phyloP scores from a whole-genome alignment of 2,888 invertebrate genomes.

The Priapulus caudatus region DNA sequence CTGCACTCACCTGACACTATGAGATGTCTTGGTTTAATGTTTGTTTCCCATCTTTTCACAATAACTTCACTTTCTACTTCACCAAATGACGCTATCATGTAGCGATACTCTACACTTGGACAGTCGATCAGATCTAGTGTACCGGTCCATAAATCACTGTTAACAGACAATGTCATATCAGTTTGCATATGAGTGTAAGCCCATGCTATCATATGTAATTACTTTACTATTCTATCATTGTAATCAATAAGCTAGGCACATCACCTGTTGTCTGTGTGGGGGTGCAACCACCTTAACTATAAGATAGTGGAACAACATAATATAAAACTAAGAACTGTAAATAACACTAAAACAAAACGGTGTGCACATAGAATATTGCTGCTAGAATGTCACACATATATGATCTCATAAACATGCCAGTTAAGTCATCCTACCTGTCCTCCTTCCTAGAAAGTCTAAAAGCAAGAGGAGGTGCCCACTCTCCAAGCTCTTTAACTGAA shows the following conservation, averaged over 20 bases:
- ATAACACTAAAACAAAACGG: neutral
- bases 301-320: too few relatives aligned
- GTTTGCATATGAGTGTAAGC: conserved; percentile 4
- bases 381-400: neutral
- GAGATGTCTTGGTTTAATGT: conserved; percentile 49
- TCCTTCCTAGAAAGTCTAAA: conserved; percentile 42
- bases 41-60: conserved; percentile 69
- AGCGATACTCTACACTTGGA: conserved; percentile 54
- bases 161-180: conserved; percentile 5
- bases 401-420: conserved; percentile 1
- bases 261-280: too few relatives aligned
- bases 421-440: conserved; percentile 10
- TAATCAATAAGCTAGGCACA: too few relatives aligned
- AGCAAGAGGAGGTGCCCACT: conserved; percentile 53
- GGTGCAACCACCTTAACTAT: too few relatives aligned
- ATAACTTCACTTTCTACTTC: conserved; percentile 44
- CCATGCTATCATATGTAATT: conserved; percentile 2
- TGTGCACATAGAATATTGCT: neutral
- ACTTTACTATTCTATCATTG: too few relatives aligned
- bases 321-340: too few relatives aligned
- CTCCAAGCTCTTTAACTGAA: conserved; percentile 53
- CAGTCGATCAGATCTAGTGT: conserved; percentile 53
- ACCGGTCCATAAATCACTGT: conserved; percentile 50
- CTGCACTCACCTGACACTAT: neutral
- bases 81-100: conserved; percentile 54